These are phyloP conservation scores for Chironomus striatipennis DNA, from an alignment of 1,140 invertebrate species.

Conservation along the genomic window DNA sequence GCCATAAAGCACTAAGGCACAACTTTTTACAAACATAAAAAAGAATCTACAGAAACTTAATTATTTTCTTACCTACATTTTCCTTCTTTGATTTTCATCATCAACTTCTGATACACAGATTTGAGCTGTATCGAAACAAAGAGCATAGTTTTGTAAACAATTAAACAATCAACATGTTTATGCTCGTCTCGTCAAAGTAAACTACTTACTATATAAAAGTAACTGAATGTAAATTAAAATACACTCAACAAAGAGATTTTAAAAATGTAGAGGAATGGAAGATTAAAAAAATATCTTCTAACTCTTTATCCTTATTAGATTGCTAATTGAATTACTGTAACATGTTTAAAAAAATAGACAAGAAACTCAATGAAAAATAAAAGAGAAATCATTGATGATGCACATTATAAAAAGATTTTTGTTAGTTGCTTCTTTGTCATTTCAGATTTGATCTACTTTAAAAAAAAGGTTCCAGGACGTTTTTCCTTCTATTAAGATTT, in stretches of 20 bases:
- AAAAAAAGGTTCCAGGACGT: no score
- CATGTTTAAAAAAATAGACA: neutral
- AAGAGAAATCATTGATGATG: neutral
- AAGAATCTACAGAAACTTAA: neutral
- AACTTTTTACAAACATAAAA: no score
- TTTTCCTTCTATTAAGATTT: slow-evolving; percentile 1
- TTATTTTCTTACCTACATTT: slow-evolving; percentile 7
- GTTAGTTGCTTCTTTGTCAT: no score
- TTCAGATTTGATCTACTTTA: no score
- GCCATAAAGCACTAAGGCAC: no score
- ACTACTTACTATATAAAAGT: neutral
- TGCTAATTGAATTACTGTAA: slow-evolving; percentile 2
- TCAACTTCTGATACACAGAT: neutral
- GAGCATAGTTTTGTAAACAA: neutral
- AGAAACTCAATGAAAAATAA: neutral
- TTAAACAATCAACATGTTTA: neutral
- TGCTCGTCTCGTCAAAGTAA: neutral
- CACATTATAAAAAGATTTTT: neutral
- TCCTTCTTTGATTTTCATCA: slow-evolving; percentile 10
- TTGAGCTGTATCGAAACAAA: neutral
- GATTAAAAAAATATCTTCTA: no score
- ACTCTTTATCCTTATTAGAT: neutral
- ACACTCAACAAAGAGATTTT: neutral
- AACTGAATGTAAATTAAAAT: neutral
- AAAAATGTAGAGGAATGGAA: no score